Evolutionary conservation across 2,888 invertebrate genomes (phyloP).

Genomic region (Monochamus alternatus): DNA sequence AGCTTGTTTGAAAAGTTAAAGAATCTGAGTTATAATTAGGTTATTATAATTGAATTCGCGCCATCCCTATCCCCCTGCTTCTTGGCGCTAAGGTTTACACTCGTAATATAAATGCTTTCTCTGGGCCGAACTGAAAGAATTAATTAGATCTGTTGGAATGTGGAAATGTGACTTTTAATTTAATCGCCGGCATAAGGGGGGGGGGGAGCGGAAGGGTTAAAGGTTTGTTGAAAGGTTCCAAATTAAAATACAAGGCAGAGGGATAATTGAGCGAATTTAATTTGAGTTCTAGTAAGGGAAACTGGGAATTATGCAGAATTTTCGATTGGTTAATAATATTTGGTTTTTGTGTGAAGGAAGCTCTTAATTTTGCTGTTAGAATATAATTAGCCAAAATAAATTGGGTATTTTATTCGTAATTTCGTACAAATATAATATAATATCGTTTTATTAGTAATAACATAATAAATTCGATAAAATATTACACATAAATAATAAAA

Average conservation of each 20-base stretch:
- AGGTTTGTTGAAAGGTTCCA: background rate
- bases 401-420: too few relatives aligned
- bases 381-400: too few relatives aligned
- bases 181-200: background rate
- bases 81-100: background rate
- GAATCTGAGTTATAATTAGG: conserved; percentile 18
- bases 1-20: conserved; percentile 17
- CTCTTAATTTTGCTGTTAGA: background rate
- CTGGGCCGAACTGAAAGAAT: conserved; percentile 15
- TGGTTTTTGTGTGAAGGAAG: background rate
- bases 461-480: too few relatives aligned
- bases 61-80: background rate
- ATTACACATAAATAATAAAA: too few relatives aligned
- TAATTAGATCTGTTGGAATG: background rate
- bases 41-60: conserved; percentile 1
- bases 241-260: background rate
- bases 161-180: background rate
- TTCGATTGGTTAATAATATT: background rate
- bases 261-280: background rate
- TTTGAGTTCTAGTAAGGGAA: background rate
- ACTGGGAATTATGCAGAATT: background rate
- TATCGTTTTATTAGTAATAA: too few relatives aligned
- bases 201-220: background rate
- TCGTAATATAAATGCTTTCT: background rate
- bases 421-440: too few relatives aligned